Evolutionary conservation across 2,888 invertebrate species (phyloP).

Genomic region (Alcis repandata): DNA sequence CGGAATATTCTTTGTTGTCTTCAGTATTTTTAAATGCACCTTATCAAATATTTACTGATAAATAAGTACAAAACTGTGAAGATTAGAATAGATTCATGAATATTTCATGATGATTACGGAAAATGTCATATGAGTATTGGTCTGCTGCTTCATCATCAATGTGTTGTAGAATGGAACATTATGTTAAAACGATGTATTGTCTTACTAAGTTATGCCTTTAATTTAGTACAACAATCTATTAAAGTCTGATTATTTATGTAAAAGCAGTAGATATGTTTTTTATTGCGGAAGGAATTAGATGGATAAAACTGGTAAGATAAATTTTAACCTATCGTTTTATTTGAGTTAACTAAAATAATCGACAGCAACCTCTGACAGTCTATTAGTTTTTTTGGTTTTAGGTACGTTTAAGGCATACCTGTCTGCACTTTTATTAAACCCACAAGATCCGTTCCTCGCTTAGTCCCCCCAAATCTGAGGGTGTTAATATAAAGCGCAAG

Average conservation of each 20-base stretch:
- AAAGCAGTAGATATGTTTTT: background rate
- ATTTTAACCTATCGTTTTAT: too few relatives aligned
- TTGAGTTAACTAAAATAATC: too few relatives aligned
- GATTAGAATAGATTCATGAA: too few relatives aligned
- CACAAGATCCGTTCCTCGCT: too few relatives aligned
- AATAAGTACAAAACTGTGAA: background rate
- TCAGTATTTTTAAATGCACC: background rate
- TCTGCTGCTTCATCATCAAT: background rate
- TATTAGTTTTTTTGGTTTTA: too few relatives aligned
- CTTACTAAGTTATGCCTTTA: constrained; percentile 11
- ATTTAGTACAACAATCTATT: constrained; percentile 9
- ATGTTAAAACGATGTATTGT: constrained; percentile 18
- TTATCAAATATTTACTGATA: background rate
- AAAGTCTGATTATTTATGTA: background rate
- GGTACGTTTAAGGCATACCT: too few relatives aligned
- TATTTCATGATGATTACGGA: too few relatives aligned
- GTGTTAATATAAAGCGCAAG: too few relatives aligned
- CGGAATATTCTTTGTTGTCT: background rate
- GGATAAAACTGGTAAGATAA: too few relatives aligned
- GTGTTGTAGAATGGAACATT: constrained; percentile 3
- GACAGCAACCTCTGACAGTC: too few relatives aligned
- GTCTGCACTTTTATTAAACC: too few relatives aligned
- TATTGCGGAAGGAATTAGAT: background rate
- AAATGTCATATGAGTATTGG: background rate
- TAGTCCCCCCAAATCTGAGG: too few relatives aligned